Base-by-base conservation (phyloP, 2,888 invertebrate species). In the Agonopterix alstromeriana region DNA sequence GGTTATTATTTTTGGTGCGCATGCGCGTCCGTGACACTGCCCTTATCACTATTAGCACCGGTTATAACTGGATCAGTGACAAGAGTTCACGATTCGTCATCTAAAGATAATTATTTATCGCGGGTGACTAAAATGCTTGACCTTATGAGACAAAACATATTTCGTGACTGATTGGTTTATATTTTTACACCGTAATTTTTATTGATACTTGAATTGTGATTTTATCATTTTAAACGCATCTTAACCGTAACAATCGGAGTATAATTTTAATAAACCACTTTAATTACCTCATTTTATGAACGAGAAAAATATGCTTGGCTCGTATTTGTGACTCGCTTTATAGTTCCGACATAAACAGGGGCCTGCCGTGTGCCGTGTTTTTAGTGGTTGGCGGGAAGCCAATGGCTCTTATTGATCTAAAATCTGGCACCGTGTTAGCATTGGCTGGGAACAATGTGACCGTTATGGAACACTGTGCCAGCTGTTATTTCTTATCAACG, bases 381-480 rank as follows among this genome's bases (percentile, higher is more conserved):
- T 78, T 71, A 75, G 71, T 70, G 71, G 60, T 75, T 85, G 85
- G 84, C 84, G 60, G 53, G 42, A 48, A 59, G 82, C 85, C 84
- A 85, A 74, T 67, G 56, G 53, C 63, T 59, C 53, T 58, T 53
- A 71, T 77, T 67, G 73, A 75, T 73, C 64, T 55, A 49, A 53
- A 62, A 62, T 58, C 69, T 71, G 70, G 71, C 69, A 70, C 55
- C 61, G 56, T 50, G 55, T 48, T 53, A 46, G 14, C 43, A 36
- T 17, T 41, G 43, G 46, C 45, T 49, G 56, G 51, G 52, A 64
- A 62, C 63, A 63, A 60, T 66, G 60, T 63, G 60, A 66, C 62
- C 64, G 60, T 63, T 61, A 56, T 59, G 57, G 53, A 65, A 65
- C 11, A 12, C 38, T n/a, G 38, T n/a, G 38, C 38, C 38, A 27